A percentile compares a stretch with the other conserved stretches of the same genome.
phyloP scores from a whole-genome alignment of 2,113 vertebrate genomes.

The Gambusia holbrooki region DNA sequence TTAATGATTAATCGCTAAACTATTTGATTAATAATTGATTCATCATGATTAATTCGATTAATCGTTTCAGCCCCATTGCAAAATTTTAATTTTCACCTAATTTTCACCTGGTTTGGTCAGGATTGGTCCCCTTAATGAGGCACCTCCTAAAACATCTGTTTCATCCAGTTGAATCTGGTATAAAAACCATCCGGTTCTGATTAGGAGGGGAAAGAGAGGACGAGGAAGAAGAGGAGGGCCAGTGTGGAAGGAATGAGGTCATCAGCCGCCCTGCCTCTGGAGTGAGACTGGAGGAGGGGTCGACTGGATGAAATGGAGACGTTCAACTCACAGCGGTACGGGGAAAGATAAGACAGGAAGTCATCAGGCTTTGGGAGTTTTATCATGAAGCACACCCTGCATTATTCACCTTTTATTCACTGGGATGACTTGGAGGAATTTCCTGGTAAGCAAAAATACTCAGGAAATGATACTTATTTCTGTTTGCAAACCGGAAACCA shows the following conservation, averaged over 20 bases:
- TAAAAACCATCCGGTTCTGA: slow-evolving; percentile 71
- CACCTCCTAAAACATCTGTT: slow-evolving; percentile 13
- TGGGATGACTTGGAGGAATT: not conserved
- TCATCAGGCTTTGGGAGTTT: not conserved
- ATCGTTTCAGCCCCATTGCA: too few species aligned
- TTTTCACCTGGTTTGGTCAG: too few species aligned
- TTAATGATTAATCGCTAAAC: too few species aligned
- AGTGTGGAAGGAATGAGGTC: slow-evolving; percentile 73
- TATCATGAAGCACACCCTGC: slow-evolving; percentile 1
- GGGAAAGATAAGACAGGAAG: slow-evolving; percentile 3
- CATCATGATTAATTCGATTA: too few species aligned
- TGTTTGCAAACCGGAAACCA: not conserved
- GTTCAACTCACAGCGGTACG: not conserved
- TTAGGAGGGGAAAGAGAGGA: slow-evolving; percentile 52
- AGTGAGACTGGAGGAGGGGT: slow-evolving; percentile 28
- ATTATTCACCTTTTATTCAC: not conserved
- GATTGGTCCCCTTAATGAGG: not conserved
- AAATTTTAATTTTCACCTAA: too few species aligned
- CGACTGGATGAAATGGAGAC: slow-evolving; percentile 1
- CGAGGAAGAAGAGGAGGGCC: slow-evolving; percentile 17
- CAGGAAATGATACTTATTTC: slow-evolving; percentile 1
- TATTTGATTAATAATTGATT: too few species aligned
- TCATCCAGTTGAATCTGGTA: slow-evolving; percentile 30
- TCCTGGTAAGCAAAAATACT: not conserved
- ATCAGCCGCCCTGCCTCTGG: slow-evolving; percentile 41